phyloP scores from a whole-genome alignment of 2,113 vertebrate genomes.

The Motacilla alba region DNA sequence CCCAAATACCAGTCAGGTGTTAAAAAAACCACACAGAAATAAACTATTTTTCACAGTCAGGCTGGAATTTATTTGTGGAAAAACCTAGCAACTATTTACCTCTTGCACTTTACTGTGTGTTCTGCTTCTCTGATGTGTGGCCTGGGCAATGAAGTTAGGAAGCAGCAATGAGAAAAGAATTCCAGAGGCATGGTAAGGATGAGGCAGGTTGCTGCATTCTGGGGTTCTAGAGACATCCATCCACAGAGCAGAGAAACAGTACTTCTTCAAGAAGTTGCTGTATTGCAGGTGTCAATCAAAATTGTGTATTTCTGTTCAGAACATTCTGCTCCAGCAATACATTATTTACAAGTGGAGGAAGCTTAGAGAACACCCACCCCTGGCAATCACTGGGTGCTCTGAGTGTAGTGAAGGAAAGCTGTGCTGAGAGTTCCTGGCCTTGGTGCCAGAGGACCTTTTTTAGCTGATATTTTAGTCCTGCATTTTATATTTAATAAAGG shows the following conservation, averaged over 20 bases:
- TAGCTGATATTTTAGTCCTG: background rate
- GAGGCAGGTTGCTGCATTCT: background rate
- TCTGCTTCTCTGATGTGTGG: background rate
- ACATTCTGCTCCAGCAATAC: background rate
- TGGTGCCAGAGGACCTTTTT: background rate
- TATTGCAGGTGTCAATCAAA: background rate
- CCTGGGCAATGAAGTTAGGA: background rate
- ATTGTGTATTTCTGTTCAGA: background rate
- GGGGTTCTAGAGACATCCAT: background rate
- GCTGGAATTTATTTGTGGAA: background rate
- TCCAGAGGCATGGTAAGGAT: background rate
- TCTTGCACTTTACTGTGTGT: background rate
- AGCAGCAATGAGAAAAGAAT: background rate
- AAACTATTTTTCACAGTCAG: background rate
- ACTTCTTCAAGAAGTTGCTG: background rate
- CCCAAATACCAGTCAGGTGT: background rate
- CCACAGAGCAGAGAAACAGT: background rate
- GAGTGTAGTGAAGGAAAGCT: background rate
- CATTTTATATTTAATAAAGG: slow-evolving; percentile 4
- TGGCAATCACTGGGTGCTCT: background rate
- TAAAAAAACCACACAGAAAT: background rate
- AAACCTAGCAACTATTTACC: background rate
- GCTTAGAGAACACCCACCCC: background rate
- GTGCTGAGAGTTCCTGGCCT: background rate
- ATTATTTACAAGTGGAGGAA: background rate